phyloP scores from a whole-genome alignment of 2,797 vertebrate species.

The Sitta carolinensis region DNA sequence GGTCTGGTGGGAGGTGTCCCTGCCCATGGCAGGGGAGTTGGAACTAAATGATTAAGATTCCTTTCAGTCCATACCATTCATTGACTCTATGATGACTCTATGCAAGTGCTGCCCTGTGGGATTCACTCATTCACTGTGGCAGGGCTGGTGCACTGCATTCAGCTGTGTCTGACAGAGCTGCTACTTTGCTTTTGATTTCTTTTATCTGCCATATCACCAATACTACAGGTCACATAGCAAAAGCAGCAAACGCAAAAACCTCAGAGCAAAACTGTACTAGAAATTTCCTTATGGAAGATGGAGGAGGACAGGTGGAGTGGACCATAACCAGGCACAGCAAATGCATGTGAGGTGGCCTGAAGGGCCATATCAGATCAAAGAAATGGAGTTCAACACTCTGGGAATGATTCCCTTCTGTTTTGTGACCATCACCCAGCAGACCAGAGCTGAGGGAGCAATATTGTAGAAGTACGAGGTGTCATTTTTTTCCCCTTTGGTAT shows the following conservation, averaged over 20 bases:
- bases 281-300: background rate
- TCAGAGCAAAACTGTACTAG: background rate
- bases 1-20: background rate
- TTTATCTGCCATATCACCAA: background rate
- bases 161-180: background rate
- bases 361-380: background rate
- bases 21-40: background rate
- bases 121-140: background rate
- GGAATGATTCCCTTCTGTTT: background rate
- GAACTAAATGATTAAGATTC: background rate
- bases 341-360: background rate
- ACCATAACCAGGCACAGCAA: background rate
- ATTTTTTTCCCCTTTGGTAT: background rate
- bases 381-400: background rate
- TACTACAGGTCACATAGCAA: background rate
- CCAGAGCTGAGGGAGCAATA: background rate
- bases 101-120: background rate
- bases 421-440: background rate
- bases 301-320: background rate
- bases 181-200: background rate
- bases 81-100: background rate
- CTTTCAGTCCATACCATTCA: background rate
- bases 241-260: background rate
- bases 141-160: background rate
- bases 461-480: background rate